Evolutionary conservation across 2,113 vertebrate species (phyloP).

Genomic region (Peromyscus polionotus): DNA sequence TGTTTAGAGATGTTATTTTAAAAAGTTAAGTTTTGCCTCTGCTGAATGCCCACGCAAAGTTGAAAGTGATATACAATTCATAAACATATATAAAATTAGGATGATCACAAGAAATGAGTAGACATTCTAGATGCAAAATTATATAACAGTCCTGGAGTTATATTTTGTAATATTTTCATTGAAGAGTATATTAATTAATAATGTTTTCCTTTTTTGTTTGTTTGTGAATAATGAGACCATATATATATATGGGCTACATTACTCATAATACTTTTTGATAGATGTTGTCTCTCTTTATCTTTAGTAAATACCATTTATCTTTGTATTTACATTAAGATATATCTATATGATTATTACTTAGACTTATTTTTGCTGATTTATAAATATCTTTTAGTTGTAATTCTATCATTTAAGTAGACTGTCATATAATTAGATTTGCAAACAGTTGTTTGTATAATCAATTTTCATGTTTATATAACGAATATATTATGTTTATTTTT

Average conservation of each 20-base stretch:
- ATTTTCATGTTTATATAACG: conserved; percentile 63
- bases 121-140: not conserved
- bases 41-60: not conserved
- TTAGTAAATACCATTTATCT: conserved; percentile 48
- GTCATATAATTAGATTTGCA: conserved; percentile 75
- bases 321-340: conserved; percentile 45
- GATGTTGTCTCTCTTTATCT: not conserved
- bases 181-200: not conserved
- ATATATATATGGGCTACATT: not conserved
- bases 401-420: conserved; percentile 44
- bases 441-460: conserved; percentile 79
- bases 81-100: not conserved
- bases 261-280: not conserved
- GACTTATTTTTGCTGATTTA: conserved; percentile 71
- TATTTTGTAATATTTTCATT: not conserved
- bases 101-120: not conserved
- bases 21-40: not conserved
- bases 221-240: not conserved
- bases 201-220: not conserved
- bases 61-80: not conserved
- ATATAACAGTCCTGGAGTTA: not conserved
- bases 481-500: conserved; percentile 75
- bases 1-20: not conserved
- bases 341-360: conserved; percentile 44
- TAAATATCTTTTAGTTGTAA: conserved; percentile 59